Percentiles rank a stretch among this genome's conserved stretches.
These are phyloP conservation scores for Mantis religiosa DNA, from an alignment of 2,888 invertebrate genomes.

Conservation along the genomic window DNA sequence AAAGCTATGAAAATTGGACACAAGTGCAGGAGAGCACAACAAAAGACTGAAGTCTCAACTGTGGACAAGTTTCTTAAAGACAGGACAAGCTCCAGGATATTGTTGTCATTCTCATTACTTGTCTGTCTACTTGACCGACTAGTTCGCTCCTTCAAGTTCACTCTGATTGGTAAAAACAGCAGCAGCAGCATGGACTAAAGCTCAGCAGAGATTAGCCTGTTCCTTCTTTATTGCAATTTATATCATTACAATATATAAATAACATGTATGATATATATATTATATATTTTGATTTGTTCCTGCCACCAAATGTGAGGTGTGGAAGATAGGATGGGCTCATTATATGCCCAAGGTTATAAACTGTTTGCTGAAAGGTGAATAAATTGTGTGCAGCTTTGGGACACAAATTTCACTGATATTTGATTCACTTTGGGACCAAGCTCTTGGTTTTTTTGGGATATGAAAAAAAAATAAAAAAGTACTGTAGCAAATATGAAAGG, in stretches of 20 bases:
- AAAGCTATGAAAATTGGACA: conserved; percentile 11
- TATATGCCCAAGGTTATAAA: conserved; percentile 4
- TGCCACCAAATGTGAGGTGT: conserved; percentile 19
- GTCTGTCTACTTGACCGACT: conserved; percentile 12
- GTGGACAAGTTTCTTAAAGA: neutral
- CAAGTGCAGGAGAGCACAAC: conserved; percentile 12
- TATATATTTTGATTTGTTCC: conserved; percentile 26
- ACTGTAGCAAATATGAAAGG: neutral
- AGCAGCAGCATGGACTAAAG: conserved; percentile 17
- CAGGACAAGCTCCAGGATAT: neutral
- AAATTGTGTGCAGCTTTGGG: conserved; percentile 12
- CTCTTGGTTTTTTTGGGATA: conserved; percentile 23
- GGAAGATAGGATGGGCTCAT: neutral
- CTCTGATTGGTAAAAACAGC: conserved; percentile 13
- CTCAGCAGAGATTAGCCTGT: conserved; percentile 21
- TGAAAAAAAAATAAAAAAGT: neutral
- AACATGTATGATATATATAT: conserved; percentile 24
- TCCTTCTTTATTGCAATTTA: conserved; percentile 28
- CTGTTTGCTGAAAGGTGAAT: conserved; percentile 26
- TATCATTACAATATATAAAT: conserved; percentile 25
- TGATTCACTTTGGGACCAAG: conserved; percentile 28
- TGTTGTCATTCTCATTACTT: neutral
- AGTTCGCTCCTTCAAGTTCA: conserved; percentile 3
- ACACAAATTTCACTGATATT: conserved; percentile 16
- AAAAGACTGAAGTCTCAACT: conserved; percentile 25